Evolutionary conservation across 92 coral and sea anemone species (phyloP), one percentile per base, ranked within the genome.

Genomic region (Epizoanthus ramosus): DNA sequence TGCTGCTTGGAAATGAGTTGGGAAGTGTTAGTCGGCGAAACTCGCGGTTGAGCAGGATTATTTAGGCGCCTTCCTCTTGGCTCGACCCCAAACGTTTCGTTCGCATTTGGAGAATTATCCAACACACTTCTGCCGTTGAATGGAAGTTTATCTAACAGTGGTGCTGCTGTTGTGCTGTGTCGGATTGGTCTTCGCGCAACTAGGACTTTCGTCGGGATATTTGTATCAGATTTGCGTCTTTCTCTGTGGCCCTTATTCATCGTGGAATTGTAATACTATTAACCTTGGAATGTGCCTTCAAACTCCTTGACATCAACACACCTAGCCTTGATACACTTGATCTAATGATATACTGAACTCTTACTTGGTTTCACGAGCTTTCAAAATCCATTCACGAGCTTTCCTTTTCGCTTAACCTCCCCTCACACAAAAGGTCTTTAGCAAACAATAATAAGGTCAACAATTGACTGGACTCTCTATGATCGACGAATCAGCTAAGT

Each of bases 211-310:
- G 15, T 47, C 16, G 82, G 57, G 1, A 77, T 61, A 77, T 6
- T 77, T 59, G 82, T 61, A 12, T 77, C 71, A 12, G 82, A 77
- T 57, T 77, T 77, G 58, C 82, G 82, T 16, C 82, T 60, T 61
- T 63, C 82, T 77, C n/a, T 61, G 13, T 19, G 22, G 22, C 64
- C 41, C 16, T 15, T 28, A 28, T 28, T 77, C 82, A 77, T 77
- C 21, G 15, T 43, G 71, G 25, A 14, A n/a, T 18, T 58, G 10
- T 37, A 37, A 37, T 37, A 37, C 0, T 31, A n/a, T n/a, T n/a
- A 15, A 3, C 68, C 2, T 18, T 8, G 45, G 17, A 67, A 67
- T 8, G 21, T 33, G 47, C 1, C 8, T 9, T 67, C 9, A 33
- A 28, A 67, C 7, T 15, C 22, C 12, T 23, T 19, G 67, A 28